These are phyloP conservation scores for Drosophila leontia DNA, from an alignment of 1,140 invertebrate species.

Conservation along the genomic window DNA sequence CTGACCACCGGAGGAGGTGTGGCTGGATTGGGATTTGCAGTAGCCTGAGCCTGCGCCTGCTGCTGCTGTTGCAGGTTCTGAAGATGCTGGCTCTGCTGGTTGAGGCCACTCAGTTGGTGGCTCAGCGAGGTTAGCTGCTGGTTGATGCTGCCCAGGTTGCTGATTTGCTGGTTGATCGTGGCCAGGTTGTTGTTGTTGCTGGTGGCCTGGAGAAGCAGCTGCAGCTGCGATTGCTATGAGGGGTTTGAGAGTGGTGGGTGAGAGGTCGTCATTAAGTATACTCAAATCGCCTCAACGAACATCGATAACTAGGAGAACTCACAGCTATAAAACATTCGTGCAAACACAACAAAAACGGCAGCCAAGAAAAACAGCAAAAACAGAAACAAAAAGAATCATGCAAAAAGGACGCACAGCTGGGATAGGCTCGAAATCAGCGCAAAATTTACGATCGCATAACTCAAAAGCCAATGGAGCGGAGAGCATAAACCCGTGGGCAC, in stretches of 20 bases:
- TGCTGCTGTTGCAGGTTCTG: conserved; percentile 81
- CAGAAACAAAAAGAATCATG: conserved; percentile 53
- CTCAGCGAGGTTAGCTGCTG: conserved; percentile 82
- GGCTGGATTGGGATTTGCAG: conserved; percentile 58
- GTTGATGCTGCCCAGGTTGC: conserved; percentile 83
- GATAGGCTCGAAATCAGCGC: conserved; percentile 29
- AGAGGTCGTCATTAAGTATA: conserved; percentile 48
- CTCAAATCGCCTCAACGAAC: conserved; percentile 28
- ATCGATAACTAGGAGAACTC: conserved; percentile 32
- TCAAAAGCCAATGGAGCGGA: conserved; percentile 41
- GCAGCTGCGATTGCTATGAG: conserved; percentile 72
- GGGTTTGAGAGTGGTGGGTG: conserved; percentile 4
- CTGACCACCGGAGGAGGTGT: conserved; percentile 48
- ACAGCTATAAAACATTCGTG: conserved; percentile 62
- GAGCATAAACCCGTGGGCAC: conserved; percentile 3
- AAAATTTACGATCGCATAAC: conserved; percentile 70
- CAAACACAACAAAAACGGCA: conserved; percentile 56
- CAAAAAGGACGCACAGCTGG: conserved; percentile 30
- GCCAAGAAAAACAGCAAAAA: conserved; percentile 55
- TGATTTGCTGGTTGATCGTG: conserved; percentile 84
- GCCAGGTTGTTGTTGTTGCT: conserved; percentile 84
- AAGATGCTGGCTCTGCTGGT: conserved; percentile 84
- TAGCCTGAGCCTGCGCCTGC: conserved; percentile 70
- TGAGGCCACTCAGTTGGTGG: conserved; percentile 82
- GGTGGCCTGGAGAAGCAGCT: conserved; percentile 80